Evolutionary conservation across 2,113 vertebrate species (phyloP), one percentile per base, ranked within the genome.

Genomic region (Pteronura brasiliensis): DNA sequence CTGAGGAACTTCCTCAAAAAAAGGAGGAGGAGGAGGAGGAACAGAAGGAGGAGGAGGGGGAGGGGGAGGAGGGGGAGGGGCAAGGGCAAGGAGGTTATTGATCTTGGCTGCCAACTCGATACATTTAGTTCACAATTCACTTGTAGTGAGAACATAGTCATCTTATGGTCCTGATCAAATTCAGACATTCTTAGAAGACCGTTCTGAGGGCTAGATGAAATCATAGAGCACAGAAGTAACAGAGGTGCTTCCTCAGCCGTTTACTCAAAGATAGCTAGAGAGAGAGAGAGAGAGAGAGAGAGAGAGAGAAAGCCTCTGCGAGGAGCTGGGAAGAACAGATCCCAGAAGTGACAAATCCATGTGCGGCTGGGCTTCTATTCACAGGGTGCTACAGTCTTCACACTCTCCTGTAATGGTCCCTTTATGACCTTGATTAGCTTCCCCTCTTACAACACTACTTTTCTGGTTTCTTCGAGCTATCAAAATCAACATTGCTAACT

Each of bases 121-220:
- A 83, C 63, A 81, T 96, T 98, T 96, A 97, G 95, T 97, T 98
- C 98, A 98, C 96, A 95, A 76, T 97, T 27, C 74, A 95, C 96
- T 83, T 94, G 76, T 90, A 63, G 74, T 80, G 92, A 98, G 77
- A 96, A 95, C 57, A 96, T 92, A 98, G 98, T 77, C 97, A 97
- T 96, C 97, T 97, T 92, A 90, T 67, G 77, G 95, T 90, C 69
- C 59, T 18, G 44, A 96, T 11, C 0, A 95, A 95, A 96, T 76
- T 93, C 91, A 97, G 91, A 91, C 61, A 55, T 95, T 74, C 82
- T 96, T 93, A 84, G 81, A 96, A 90, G 86, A 96, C 44, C 27
- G 39, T 79, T 97, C 81, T 88, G 34, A 52, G 65, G 42, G 39
- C 79, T 34, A 93, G 77, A 79, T 14, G 47, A 44, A 77, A 82